Conservation (phyloP, 2,113 vertebrate genomes). For the Brachypteracias leptosomus region DNA sequence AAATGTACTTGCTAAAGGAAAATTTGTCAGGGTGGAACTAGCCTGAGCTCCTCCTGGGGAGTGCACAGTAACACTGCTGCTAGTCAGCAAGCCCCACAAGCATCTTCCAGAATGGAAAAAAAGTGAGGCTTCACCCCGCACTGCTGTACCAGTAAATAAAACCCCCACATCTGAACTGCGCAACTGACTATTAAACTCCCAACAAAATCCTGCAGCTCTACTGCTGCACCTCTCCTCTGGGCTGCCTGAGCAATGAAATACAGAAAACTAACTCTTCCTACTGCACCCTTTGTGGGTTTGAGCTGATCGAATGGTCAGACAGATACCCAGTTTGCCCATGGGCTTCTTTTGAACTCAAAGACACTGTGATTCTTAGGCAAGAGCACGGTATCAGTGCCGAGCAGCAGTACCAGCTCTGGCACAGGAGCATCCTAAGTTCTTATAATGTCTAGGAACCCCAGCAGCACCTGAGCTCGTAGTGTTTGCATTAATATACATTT, state of each 20-base stretch:
- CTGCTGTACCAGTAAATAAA: neutral
- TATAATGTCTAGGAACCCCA: accelerated
- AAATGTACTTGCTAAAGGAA: neutral
- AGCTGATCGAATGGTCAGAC: accelerated
- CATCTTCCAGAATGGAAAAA: neutral
- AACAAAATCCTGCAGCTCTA: neutral
- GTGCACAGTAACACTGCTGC: neutral
- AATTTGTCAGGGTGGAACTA: neutral
- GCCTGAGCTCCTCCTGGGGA: neutral
- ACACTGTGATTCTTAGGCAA: accelerated
- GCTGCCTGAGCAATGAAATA: neutral
- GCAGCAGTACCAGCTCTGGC: accelerated
- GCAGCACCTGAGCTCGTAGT: neutral
- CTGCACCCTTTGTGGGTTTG: accelerated
- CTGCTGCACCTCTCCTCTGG: neutral
- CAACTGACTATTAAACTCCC: too few species aligned
- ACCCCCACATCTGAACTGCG: neutral
- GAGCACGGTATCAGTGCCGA: accelerated
- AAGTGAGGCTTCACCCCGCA: neutral
- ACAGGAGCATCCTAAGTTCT: neutral
- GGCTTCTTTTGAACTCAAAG: accelerated
- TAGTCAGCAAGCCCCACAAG: neutral
- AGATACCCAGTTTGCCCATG: neutral
- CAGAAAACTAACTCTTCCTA: accelerated
- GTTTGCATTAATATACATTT: accelerated